Conservation (phyloP, 2,113 vertebrate species). For the Tetraodon nigroviridis region DNA sequence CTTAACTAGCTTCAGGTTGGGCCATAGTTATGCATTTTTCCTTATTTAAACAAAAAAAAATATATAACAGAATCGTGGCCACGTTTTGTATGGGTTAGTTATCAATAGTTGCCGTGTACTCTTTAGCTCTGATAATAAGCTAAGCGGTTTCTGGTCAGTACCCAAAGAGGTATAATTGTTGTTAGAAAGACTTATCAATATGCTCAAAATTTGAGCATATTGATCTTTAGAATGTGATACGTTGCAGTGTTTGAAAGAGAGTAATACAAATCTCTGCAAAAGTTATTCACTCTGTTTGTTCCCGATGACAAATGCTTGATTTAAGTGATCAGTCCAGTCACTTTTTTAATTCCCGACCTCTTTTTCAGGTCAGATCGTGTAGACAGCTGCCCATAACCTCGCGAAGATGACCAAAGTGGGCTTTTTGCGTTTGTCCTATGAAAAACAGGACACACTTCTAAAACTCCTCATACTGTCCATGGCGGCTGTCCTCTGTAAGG, state of each 20-base stretch:
- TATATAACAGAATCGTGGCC: neutral
- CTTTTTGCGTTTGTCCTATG: conserved; percentile 94
- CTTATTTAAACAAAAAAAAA: too few species aligned
- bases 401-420: conserved; percentile 93
- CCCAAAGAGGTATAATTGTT: too few species aligned
- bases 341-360: conserved; percentile 2
- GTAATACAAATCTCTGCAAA: too few species aligned
- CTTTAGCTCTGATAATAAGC: neutral
- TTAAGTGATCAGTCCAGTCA: neutral
- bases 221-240: neutral
- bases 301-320: neutral
- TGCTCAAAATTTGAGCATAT: neutral
- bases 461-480: conserved; percentile 98
- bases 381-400: conserved; percentile 57
- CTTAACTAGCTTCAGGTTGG: neutral
- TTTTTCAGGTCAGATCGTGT: conserved; percentile 55
- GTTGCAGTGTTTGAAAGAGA: too few species aligned
- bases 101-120: neutral
- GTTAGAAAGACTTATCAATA: too few species aligned
- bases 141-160: neutral
- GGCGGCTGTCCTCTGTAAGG: conserved; percentile 97
- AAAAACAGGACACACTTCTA: conserved; percentile 98
- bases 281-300: neutral
- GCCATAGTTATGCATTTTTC: too few species aligned
- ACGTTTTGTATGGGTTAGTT: neutral